phyloP scores from a whole-genome alignment of 1,140 invertebrate species.

The Anastrepha ludens region DNA sequence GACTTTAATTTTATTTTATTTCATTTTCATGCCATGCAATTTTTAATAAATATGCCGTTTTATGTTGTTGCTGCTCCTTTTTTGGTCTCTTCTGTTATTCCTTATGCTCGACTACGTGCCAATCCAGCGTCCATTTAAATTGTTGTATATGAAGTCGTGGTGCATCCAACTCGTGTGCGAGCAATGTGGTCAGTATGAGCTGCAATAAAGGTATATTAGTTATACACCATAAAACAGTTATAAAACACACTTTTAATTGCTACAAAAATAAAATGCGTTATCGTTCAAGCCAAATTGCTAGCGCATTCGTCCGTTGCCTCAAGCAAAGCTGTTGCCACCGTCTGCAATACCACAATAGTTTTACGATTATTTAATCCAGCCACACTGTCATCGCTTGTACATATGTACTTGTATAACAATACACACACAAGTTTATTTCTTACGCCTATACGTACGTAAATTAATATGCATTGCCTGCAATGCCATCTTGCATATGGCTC shows the following conservation, averaged over 20 bases:
- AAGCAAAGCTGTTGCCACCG: too few species aligned
- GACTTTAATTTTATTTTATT: not conserved
- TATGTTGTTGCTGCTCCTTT: not conserved
- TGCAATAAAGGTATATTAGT: too few species aligned
- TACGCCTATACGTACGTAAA: too few species aligned
- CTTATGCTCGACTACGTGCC: not conserved
- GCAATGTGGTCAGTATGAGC: not conserved
- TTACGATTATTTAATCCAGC: too few species aligned
- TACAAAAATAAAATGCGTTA: not conserved
- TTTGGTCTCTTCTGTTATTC: not conserved
- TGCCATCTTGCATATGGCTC: too few species aligned
- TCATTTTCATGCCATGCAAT: not conserved
- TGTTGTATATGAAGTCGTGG: not conserved
- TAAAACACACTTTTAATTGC: not conserved
- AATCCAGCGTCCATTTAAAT: not conserved
- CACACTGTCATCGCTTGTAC: too few species aligned
- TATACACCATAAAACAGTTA: not conserved
- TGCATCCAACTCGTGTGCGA: not conserved
- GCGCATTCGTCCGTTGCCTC: too few species aligned
- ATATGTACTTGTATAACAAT: too few species aligned
- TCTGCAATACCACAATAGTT: too few species aligned
- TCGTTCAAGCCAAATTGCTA: too few species aligned
- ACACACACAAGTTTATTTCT: too few species aligned
- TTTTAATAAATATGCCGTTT: not conserved
- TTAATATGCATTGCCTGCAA: too few species aligned